A percentile compares a stretch with the other conserved stretches of the same genome.
These are phyloP conservation scores for Sinohyriopsis cumingii DNA, from an alignment of 2,888 invertebrate genomes.

Conservation along the genomic window DNA sequence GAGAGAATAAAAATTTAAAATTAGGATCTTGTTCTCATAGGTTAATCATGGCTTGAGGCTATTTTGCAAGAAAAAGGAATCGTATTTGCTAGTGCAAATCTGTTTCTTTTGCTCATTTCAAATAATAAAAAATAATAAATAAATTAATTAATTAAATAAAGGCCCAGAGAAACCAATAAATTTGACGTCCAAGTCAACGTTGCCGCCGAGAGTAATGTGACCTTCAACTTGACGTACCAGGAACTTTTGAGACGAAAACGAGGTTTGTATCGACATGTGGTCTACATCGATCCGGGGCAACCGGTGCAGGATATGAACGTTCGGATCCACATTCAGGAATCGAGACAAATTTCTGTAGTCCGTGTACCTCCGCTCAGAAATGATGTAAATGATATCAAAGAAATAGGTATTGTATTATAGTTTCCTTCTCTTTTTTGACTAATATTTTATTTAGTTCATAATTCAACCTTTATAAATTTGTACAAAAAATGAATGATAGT, in stretches of 20 bases:
- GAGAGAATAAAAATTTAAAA: no score
- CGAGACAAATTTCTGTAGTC: constrained; percentile 77
- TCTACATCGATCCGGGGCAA: constrained; percentile 81
- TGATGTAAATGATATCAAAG: constrained; percentile 17
- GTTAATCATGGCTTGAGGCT: no score
- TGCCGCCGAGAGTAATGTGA: constrained; percentile 77
- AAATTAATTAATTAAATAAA: no score
- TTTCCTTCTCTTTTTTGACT: neutral
- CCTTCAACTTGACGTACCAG: constrained; percentile 83
- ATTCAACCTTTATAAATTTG: no score
- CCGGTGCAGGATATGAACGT: constrained; percentile 79
- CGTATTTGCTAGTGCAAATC: no score
- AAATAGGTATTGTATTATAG: no score
- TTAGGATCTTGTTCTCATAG: no score
- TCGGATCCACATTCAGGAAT: constrained; percentile 79
- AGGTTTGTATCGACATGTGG: constrained; percentile 75
- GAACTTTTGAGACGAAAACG: constrained; percentile 79
- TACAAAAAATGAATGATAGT: no score
- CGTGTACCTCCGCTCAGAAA: constrained; percentile 78
- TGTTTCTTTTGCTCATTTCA: no score
- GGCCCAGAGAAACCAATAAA: constrained; percentile 79
- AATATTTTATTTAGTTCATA: neutral
- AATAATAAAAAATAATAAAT: no score
- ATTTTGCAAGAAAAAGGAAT: no score
- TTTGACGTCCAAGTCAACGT: constrained; percentile 81